Evolutionary conservation across 2,888 invertebrate species (phyloP).

Genomic region (Dasypogon diadema): DNA sequence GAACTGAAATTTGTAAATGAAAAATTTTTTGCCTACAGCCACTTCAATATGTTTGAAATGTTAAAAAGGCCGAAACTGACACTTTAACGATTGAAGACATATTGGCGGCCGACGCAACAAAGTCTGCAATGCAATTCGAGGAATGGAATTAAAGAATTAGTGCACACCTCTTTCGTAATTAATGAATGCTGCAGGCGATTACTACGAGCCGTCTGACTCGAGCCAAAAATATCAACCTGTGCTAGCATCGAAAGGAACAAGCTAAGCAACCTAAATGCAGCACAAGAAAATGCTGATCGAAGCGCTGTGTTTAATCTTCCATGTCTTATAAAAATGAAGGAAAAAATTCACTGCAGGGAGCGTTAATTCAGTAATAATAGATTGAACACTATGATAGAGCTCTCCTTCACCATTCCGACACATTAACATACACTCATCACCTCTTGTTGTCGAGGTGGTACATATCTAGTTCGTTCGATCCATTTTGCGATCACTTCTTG

Average conservation of each 20-base stretch:
- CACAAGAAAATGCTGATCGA: not conserved
- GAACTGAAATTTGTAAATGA: slow-evolving; percentile 26
- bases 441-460: not conserved
- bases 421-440: slow-evolving; percentile 48
- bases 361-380: slow-evolving; percentile 18
- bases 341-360: slow-evolving; percentile 7
- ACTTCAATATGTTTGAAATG: slow-evolving; percentile 38
- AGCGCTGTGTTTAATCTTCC: slow-evolving; percentile 6
- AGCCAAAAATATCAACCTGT: not conserved
- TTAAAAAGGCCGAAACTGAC: slow-evolving; percentile 39
- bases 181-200: slow-evolving; percentile 24
- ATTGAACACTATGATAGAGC: slow-evolving; percentile 14
- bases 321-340: not conserved
- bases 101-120: slow-evolving; percentile 26
- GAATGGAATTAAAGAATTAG: slow-evolving; percentile 41
- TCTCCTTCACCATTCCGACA: slow-evolving; percentile 19
- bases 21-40: slow-evolving; percentile 22
- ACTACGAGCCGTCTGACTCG: not conserved
- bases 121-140: slow-evolving; percentile 16
- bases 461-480: not conserved
- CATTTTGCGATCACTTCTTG: slow-evolving; percentile 8
- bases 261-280: not conserved
- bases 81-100: slow-evolving; percentile 36
- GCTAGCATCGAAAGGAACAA: not conserved
- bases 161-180: slow-evolving; percentile 40